Evolutionary conservation across 2,888 invertebrate genomes (phyloP).

Genomic region (Apamea anceps): DNA sequence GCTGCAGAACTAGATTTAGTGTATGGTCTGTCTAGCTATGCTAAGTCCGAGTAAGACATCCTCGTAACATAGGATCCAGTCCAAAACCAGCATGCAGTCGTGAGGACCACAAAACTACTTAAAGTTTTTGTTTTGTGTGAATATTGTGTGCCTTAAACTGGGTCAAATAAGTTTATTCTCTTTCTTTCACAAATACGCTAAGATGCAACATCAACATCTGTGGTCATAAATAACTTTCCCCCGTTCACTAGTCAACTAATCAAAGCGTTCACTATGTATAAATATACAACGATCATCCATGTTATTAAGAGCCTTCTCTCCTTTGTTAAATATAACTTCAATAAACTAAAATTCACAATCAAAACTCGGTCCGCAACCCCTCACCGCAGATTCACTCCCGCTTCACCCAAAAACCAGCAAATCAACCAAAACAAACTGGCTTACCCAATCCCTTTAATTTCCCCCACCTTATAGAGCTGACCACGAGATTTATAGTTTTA

Average conservation of each 20-base stretch:
- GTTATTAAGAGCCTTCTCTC: fast-evolving
- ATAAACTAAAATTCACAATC: conserved; percentile 34
- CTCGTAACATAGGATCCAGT: not conserved
- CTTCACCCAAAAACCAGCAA: conserved; percentile 59
- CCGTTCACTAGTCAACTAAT: not conserved
- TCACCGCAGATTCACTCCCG: conserved; percentile 47
- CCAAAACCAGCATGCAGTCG: not conserved
- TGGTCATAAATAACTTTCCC: too few species aligned
- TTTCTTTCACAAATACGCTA: not conserved
- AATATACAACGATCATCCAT: not conserved
- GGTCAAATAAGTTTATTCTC: too few species aligned
- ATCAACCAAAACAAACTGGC: conserved; percentile 66
- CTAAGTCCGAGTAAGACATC: not conserved
- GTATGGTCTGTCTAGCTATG: not conserved
- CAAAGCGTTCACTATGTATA: not conserved
- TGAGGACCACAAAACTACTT: too few species aligned
- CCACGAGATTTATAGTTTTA: conserved; percentile 86
- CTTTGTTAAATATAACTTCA: not conserved
- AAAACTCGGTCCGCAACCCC: conserved; percentile 15
- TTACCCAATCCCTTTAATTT: conserved; percentile 73
- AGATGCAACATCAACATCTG: not conserved
- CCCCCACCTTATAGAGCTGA: conserved; percentile 69
- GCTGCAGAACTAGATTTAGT: not conserved
- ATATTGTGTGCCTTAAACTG: too few species aligned
- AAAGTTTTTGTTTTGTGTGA: too few species aligned